Conservation (phyloP, 2,888 invertebrate species). For the Limnephilus auricula region DNA sequence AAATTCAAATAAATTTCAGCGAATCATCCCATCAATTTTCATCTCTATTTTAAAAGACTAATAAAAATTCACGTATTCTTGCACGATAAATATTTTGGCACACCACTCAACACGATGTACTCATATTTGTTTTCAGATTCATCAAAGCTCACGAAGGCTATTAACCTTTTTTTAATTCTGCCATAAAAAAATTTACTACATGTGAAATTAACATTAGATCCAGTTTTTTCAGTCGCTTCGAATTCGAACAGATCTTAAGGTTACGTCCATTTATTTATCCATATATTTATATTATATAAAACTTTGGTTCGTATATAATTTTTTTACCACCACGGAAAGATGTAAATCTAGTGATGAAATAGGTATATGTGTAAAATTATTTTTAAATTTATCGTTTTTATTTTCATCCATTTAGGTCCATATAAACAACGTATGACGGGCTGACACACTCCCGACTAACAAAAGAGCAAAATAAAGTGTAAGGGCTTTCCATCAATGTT, state of each 20-base stretch:
- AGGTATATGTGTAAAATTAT: no score
- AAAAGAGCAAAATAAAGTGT: no score
- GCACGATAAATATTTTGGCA: neutral
- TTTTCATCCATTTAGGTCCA: no score
- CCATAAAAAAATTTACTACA: neutral
- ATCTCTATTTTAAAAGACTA: neutral
- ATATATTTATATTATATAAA: no score
- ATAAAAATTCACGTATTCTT: neutral
- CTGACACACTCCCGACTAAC: no score
- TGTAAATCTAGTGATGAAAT: no score
- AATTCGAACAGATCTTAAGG: neutral
- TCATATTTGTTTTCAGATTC: neutral
- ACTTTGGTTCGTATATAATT: no score
- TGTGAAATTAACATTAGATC: neutral
- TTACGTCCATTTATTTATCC: no score
- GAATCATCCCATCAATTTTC: neutral
- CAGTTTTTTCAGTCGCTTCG: neutral
- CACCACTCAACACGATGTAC: neutral
- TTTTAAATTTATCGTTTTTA: no score
- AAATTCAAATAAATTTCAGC: neutral
- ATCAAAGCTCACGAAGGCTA: neutral
- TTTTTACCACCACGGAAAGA: no score
- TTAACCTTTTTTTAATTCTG: neutral
- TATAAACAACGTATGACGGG: no score
- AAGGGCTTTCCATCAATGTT: no score